Evolutionary conservation across 1,140 invertebrate genomes (phyloP).

Genomic region (Melanaphis sacchari): DNA sequence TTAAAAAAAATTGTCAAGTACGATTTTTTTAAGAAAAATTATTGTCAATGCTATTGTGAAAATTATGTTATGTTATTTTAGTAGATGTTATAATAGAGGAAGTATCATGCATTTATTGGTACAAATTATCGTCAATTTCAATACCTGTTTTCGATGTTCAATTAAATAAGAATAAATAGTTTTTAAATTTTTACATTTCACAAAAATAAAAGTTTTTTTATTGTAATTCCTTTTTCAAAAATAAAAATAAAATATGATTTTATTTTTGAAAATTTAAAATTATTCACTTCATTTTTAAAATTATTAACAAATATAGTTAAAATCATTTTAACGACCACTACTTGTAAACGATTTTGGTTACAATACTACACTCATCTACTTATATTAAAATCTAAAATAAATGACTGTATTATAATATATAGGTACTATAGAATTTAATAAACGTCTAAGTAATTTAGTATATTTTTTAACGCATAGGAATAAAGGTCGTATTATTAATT

Average conservation of each 20-base stretch:
- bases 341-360: not conserved
- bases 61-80: not conserved
- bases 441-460: not conserved
- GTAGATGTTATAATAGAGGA: not conserved
- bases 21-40: not conserved
- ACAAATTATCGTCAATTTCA: slow-evolving; percentile 32
- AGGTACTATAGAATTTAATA: not conserved
- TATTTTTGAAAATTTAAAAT: not conserved
- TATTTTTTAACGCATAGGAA: not conserved
- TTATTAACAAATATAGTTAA: not conserved
- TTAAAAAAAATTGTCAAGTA: not conserved
- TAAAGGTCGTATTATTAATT: not conserved
- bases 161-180: not conserved
- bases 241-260: not conserved
- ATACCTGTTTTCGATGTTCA: slow-evolving; percentile 20
- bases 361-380: not conserved
- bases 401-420: not conserved
- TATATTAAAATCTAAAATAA: not conserved
- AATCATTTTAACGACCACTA: not conserved
- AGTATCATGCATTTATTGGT: not conserved
- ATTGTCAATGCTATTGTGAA: not conserved
- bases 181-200: slow-evolving; percentile 12
- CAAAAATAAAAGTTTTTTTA: not conserved
- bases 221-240: not conserved
- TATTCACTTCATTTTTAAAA: not conserved